Evolutionary conservation across 1,140 invertebrate species (phyloP).

Genomic region (Copidosoma floridanum): DNA sequence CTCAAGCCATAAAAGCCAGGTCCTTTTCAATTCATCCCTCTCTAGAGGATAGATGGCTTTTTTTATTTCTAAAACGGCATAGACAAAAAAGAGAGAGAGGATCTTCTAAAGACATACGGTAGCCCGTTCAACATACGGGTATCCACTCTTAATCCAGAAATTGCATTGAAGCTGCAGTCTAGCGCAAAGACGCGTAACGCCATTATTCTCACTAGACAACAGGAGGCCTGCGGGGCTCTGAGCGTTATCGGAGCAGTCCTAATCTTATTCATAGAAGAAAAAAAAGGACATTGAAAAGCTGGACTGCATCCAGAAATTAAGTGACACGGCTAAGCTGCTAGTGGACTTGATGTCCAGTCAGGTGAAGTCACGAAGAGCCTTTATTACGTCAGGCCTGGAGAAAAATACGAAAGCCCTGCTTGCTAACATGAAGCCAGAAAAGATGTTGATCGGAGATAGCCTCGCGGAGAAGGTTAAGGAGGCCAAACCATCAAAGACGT

Average conservation of each 20-base stretch:
- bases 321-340: not conserved
- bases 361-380: not conserved
- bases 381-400: not conserved
- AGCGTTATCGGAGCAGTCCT: not conserved
- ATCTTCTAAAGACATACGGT: not conserved
- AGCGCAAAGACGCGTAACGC: not conserved
- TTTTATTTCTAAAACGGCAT: not conserved
- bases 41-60: not conserved
- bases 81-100: not conserved
- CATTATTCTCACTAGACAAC: not conserved
- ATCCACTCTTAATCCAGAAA: not conserved
- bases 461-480: conserved; percentile 19
- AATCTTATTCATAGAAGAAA: not conserved
- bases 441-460: not conserved
- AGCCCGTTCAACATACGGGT: not conserved
- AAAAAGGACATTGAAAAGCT: not conserved
- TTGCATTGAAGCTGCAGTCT: not conserved
- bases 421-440: not conserved
- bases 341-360: not conserved
- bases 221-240: not conserved
- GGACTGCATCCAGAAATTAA: not conserved
- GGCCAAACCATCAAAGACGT: not conserved
- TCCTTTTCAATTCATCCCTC: not conserved
- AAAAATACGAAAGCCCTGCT: not conserved
- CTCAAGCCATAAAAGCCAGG: too few relatives aligned